phyloP scores from a whole-genome alignment of 1,140 invertebrate genomes.

The Cherax quadricarinatus region DNA sequence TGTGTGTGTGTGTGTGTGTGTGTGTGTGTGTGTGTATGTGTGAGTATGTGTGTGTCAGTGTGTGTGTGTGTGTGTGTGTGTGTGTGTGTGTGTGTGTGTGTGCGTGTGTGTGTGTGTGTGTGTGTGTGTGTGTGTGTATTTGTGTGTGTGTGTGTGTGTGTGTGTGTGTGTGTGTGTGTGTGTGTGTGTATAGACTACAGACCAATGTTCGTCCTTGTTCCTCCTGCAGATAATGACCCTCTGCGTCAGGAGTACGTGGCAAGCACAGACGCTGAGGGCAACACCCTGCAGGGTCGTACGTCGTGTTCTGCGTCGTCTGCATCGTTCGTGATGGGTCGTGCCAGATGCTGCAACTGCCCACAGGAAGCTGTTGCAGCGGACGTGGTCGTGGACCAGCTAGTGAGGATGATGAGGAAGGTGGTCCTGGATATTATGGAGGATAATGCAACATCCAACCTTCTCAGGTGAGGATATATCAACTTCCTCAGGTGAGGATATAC shows the following conservation, averaged over 20 bases:
- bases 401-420: slow-evolving; percentile 56
- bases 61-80: neutral
- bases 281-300: slow-evolving; percentile 30
- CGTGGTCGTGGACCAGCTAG: slow-evolving; percentile 54
- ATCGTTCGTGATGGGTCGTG: neutral
- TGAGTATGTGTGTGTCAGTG: no score
- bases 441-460: slow-evolving; percentile 52
- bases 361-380: slow-evolving; percentile 29
- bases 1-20: no score
- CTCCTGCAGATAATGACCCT: neutral
- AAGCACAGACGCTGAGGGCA: slow-evolving; percentile 47
- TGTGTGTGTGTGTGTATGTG: no score
- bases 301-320: neutral
- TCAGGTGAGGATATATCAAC: slow-evolving; percentile 24
- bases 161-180: neutral
- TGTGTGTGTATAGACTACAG: neutral
- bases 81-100: no score
- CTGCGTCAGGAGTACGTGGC: slow-evolving; percentile 12
- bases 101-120: neutral
- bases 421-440: slow-evolving; percentile 65
- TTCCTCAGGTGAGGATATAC: neutral
- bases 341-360: slow-evolving; percentile 63
- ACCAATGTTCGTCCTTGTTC: no score
- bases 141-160: neutral
- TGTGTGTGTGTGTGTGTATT: neutral